Base-by-base conservation (phyloP, 1,140 invertebrate species). In the Sycobia sp. region DNA sequence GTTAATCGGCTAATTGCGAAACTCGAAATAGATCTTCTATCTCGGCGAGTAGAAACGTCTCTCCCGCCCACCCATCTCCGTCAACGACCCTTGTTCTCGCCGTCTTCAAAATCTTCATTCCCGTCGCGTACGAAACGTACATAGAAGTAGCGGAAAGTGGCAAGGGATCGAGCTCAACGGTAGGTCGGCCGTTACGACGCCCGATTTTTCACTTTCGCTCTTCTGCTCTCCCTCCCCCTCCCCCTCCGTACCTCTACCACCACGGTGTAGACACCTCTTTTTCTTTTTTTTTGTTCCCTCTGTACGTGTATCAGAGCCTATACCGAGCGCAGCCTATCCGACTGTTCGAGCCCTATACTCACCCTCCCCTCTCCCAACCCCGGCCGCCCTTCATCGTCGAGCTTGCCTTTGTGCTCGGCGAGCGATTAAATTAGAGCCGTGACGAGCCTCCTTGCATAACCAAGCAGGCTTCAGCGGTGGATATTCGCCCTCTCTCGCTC, bases 171-270 rank as follows among this genome's bases (percentile, higher is more conserved):
- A n/a, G n/a, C n/a, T n/a, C n/a, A n/a, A n/a, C n/a, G n/a, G n/a
- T n/a, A n/a, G n/a, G n/a, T n/a, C n/a, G 29, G 29, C 29, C 29
- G 5, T 11, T 11, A n/a, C 22, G 2, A 27, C 36, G 23, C 10
- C 2, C 14, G 47, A 61, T 53, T 61, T 53, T 57, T 66, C 53
- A 62, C 49, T 66, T 34, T 62, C 46, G 51, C 51, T 53, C 27
- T 64, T 43, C 5, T 9, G 38, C 27, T 18, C 34, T 34, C 9
- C 13, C 47, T 23, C 47, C 22, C n/a, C 16, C 16, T 46, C 20
- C 16, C 44, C 25, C 20, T 5, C 32, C 20, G 16, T 18, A 13
- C 47, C 22, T 46, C 16, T 46, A 5, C 25, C 44, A 25, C 44
- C 3, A 1, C 25, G 9, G 1, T 13, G 5, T 22, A 7, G n/a